Base-by-base conservation (phyloP, 2,888 invertebrate species). In the Matsumyia berberina region DNA sequence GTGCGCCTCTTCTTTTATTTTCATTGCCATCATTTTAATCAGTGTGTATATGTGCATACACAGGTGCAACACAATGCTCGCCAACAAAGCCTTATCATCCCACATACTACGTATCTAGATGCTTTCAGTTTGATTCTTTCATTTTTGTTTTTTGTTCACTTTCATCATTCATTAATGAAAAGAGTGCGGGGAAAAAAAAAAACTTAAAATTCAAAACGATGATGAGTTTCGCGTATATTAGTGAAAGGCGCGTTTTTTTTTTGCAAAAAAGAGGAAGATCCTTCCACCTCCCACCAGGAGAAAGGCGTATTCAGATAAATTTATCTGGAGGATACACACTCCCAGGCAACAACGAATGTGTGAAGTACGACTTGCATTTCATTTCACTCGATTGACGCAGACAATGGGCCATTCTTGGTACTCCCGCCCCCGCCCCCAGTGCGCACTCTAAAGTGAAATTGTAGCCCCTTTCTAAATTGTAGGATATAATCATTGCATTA, bases 351-450 rank as follows among this genome's bases (percentile, higher is more conserved):
- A 55, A 42, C 62, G 62, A 67, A 73, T 83, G 85, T 85, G 85
- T 85, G 85, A 85, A 79, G 80, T 80, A 85, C 80, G 79, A 80
- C 85, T 85, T 85, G 85, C 85, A 85, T 76, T 85, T 80, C 80
- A 85, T 85, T 83, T 85, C 80, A 76, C 85, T 76, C 85, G 74
- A 85, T 85, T 85, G 85, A 85, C 64, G 49, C 39, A 74, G 11
- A 85, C 85, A 85, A 80, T 80, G 64, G 12, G 37, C 19, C 44
- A 80, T 85, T 85, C 73, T 79, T 69, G 51, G 73, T 37, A 46
- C 44, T 58, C 42, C 42, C 12, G 12, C n/a, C 4, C 37, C 37
- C 37, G 11, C 4, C 37, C n/a, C 37, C 2, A 9, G 37, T 2
- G 31, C 55, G 15, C 24, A 35, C 64, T 15, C 79, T 57, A 57